Base-by-base conservation (phyloP, 2,113 vertebrate genomes). In the Ochotona curzoniae region DNA sequence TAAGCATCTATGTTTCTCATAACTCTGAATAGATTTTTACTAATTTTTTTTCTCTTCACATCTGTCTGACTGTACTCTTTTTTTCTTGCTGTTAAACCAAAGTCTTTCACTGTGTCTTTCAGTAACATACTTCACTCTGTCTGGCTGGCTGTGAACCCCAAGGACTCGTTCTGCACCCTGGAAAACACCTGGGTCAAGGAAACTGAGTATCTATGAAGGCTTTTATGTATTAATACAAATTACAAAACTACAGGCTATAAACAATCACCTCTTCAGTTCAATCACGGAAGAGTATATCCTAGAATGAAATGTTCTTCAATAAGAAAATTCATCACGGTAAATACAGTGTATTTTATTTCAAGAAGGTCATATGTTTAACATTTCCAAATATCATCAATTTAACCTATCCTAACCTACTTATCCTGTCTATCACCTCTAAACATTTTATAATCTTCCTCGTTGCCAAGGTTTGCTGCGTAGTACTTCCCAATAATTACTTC, bases 221-320 rank as follows among this genome's bases (percentile, higher is more conserved):
- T 82, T 93, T 95, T 94, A 93, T 51, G 83, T 57, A 76, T 5
- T 84, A n/a, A 82, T 49, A 26, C 18, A 87, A 66, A 83, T 70
- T 89, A 61, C 44, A 75, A 75, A 91, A 35, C 13, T 49, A 25
- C 4, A 86, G 11, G 23, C 57, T 76, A 9, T 75, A 84, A 30
- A 67, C 35, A 89, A 8, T 64, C 23, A 87, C n/a, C 28, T 91
- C 12, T 30, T 28, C n/a, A 84, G 54, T 49, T 87, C 49, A 93
- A 17, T 76, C 17, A 64, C 8, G 26, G 73, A 90, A 96, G 92
- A 87, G 20, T 63, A 69, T 91, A 93, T 70, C 30, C 12, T 30
- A 32, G 47, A 90, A 73, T 90, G 32, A 93, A 83, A 91, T 76
- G 23, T 71, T 15, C 35, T 47, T 81, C 70, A 63, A 12, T 20